Evolutionary conservation across 1,140 invertebrate species (phyloP).

Genomic region (Lordiphosa stackelbergi): DNA sequence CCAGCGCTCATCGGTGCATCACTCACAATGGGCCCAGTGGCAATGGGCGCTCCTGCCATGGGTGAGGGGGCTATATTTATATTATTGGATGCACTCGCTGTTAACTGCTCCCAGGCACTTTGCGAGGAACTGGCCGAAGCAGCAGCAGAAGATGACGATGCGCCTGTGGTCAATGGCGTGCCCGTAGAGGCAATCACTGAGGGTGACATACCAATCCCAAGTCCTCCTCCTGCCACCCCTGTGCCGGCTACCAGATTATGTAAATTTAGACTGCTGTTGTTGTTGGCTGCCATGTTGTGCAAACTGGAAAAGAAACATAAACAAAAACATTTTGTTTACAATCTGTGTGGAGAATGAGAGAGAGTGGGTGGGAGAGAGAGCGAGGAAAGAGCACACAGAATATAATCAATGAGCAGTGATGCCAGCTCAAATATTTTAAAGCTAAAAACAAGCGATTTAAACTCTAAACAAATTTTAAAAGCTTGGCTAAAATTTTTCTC

Average conservation of each 20-base stretch:
- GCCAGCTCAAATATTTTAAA: background rate
- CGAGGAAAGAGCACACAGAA: background rate
- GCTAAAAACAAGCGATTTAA: too few species aligned
- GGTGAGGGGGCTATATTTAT: conserved; percentile 57
- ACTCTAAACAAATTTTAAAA: too few species aligned
- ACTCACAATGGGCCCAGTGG: conserved; percentile 24
- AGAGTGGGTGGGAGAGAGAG: conserved; percentile 14
- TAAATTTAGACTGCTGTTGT: conserved; percentile 51
- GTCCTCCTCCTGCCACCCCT: conserved; percentile 10
- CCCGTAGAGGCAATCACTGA: conserved; percentile 73
- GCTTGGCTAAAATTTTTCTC: too few species aligned
- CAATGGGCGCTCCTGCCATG: conserved; percentile 28
- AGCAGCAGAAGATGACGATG: conserved; percentile 16
- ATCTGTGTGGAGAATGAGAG: conserved; percentile 8
- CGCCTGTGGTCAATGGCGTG: conserved; percentile 32
- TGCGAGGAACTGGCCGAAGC: conserved; percentile 48
- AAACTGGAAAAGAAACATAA: conserved; percentile 30
- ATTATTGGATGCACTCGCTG: conserved; percentile 66
- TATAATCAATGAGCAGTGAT: conserved; percentile 22
- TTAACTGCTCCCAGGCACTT: conserved; percentile 73
- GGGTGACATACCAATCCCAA: conserved; percentile 22
- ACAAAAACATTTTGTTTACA: conserved; percentile 45
- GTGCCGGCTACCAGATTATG: conserved; percentile 49
- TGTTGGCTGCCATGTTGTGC: conserved; percentile 69
- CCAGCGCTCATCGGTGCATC: conserved; percentile 52